Conservation (phyloP, 2,113 vertebrate genomes). For the Peromyscus californicus region DNA sequence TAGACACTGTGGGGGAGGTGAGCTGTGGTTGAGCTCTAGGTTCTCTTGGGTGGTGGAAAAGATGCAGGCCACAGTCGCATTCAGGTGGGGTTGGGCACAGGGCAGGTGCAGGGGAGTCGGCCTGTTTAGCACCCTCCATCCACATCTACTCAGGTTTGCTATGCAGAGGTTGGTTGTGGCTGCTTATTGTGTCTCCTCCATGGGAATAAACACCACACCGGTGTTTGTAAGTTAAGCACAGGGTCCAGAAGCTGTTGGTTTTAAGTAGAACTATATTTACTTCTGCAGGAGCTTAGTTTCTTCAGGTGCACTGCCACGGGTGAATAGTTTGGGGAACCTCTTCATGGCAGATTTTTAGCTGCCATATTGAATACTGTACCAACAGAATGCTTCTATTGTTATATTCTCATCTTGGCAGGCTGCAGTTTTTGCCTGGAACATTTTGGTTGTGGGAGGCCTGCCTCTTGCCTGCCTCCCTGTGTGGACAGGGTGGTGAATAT, state of each 20-base stretch:
- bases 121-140: not conserved
- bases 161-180: not conserved
- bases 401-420: not conserved
- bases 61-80: not conserved
- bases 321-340: slow-evolving; percentile 31
- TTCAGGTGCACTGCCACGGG: slow-evolving; percentile 8
- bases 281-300: slow-evolving; percentile 47
- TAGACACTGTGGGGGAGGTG: slow-evolving; percentile 68
- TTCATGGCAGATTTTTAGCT: slow-evolving; percentile 3
- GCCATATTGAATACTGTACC: not conserved
- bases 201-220: not conserved
- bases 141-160: not conserved
- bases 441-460: slow-evolving; percentile 44
- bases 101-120: not conserved
- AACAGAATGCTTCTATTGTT: not conserved
- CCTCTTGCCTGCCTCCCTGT: slow-evolving; percentile 20
- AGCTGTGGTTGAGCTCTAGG: not conserved
- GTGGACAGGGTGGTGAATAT: not conserved
- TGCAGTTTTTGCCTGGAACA: slow-evolving; percentile 8
- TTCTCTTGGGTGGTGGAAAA: not conserved
- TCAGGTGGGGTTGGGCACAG: not conserved
- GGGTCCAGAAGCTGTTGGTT: slow-evolving; percentile 39
- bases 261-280: slow-evolving; percentile 7
- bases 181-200: not conserved
- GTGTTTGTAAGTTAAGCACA: not conserved